A percentile compares a stretch with the other conserved stretches of the same genome.
Evolutionary conservation across 1,140 invertebrate species (phyloP).

Genomic region (Oedothorax gibbosus): DNA sequence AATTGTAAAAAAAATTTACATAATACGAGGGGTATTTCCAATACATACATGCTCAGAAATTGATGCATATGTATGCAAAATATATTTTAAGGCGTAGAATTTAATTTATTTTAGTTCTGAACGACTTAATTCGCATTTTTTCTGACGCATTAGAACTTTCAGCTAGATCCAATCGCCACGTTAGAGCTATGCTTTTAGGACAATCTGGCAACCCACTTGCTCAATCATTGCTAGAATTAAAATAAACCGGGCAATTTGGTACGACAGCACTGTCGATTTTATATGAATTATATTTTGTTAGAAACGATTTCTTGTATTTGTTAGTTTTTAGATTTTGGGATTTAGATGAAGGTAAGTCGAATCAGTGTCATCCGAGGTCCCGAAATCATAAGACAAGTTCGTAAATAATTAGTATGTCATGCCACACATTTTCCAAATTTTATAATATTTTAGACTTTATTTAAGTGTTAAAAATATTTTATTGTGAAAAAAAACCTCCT

Average conservation of each 20-base stretch:
- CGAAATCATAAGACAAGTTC: neutral
- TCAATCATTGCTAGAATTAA: constrained; percentile 49
- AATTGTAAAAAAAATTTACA: too few species aligned
- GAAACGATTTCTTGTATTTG: constrained; percentile 29
- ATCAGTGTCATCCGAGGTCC: neutral
- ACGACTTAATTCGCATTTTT: too few species aligned
- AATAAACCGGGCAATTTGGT: constrained; percentile 57
- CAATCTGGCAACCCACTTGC: constrained; percentile 57
- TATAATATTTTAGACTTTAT: too few species aligned
- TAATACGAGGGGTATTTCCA: too few species aligned
- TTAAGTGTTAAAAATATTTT: too few species aligned
- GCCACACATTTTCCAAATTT: neutral
- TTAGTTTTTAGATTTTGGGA: constrained; percentile 53
- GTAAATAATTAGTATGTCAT: constrained; percentile 9
- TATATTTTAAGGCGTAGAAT: too few species aligned
- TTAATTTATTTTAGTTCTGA: too few species aligned
- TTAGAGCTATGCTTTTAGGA: constrained; percentile 29
- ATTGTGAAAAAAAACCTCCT: too few species aligned
- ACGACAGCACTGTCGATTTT: constrained; percentile 39
- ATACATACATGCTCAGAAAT: too few species aligned
- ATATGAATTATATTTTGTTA: constrained; percentile 19
- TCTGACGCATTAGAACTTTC: too few species aligned
- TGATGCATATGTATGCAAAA: too few species aligned
- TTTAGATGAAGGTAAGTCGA: constrained; percentile 54
- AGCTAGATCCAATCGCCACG: constrained; percentile 3